A percentile compares a stretch with the other conserved stretches of the same genome.
phyloP scores from a whole-genome alignment of 2,888 invertebrate species.

The Julus scanicus region DNA sequence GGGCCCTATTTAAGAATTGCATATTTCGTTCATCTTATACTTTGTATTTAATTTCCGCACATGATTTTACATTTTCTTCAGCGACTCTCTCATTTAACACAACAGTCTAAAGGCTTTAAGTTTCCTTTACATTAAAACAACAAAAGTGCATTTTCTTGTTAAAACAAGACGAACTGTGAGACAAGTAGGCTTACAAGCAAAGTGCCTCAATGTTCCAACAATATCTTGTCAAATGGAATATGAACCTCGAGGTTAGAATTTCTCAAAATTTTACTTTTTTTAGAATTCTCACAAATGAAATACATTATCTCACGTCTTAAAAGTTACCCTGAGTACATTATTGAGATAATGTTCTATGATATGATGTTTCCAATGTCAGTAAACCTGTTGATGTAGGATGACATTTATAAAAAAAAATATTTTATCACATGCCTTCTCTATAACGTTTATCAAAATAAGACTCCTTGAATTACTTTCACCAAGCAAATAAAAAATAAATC shows the following conservation, averaged over 20 bases:
- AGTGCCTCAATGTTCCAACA: neutral
- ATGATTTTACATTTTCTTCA: too few relatives aligned
- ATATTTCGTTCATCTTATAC: neutral
- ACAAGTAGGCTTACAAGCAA: neutral
- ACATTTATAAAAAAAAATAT: too few relatives aligned
- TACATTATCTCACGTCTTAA: neutral
- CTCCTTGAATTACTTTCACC: too few relatives aligned
- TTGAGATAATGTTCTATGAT: too few relatives aligned
- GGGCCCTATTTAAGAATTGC: neutral
- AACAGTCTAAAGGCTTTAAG: neutral
- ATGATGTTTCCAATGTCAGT: too few relatives aligned
- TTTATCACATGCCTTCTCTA: too few relatives aligned
- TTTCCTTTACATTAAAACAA: neutral
- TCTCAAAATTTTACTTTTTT: neutral
- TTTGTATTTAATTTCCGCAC: neutral
- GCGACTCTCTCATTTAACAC: neutral
- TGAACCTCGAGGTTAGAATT: neutral
- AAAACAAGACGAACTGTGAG: neutral
- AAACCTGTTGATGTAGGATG: too few relatives aligned
- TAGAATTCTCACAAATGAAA: neutral
- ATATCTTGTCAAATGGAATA: neutral
- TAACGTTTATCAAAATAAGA: too few relatives aligned
- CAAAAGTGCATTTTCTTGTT: conserved; percentile 6
- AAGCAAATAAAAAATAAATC: too few relatives aligned
- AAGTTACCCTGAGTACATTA: too few relatives aligned